A percentile compares a stretch with the other conserved stretches of the same genome.
These are phyloP conservation scores for Raja brachyura DNA, from an alignment of 2,113 vertebrate genomes.

Conservation along the genomic window DNA sequence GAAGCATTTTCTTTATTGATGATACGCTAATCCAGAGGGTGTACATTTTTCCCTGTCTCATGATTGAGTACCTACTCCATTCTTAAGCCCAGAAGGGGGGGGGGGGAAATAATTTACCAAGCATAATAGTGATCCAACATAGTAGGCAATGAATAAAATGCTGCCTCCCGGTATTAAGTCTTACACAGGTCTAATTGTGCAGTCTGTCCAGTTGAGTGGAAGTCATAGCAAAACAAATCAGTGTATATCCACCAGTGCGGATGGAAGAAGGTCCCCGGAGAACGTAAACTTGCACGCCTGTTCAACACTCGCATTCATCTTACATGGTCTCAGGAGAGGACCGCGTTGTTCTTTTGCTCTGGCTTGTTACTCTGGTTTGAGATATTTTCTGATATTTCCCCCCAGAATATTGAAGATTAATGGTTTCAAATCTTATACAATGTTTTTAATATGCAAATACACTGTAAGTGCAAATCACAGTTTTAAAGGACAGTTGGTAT, in stretches of 20 bases:
- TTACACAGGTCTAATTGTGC: background rate
- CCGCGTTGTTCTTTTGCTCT: background rate
- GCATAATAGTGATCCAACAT: conserved; percentile 13
- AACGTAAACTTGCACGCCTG: background rate
- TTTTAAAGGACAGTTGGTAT: background rate
- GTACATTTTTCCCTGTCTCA: conserved; percentile 52
- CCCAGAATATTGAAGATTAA: background rate
- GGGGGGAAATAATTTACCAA: background rate
- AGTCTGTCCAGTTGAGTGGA: background rate
- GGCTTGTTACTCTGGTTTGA: background rate
- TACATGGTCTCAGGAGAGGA: background rate
- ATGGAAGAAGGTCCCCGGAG: conserved; percentile 2
- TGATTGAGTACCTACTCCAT: background rate
- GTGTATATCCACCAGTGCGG: background rate
- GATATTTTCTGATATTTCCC: background rate
- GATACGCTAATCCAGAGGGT: conserved; percentile 54
- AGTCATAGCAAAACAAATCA: background rate
- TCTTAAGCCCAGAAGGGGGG: background rate
- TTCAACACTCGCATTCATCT: conserved; percentile 26
- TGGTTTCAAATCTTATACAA: background rate
- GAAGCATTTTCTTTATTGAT: conserved; percentile 45
- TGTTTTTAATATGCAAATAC: background rate
- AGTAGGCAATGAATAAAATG: conserved; percentile 10
- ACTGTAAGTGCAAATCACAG: background rate
- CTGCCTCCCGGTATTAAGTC: background rate